Base-by-base conservation (phyloP, 2,113 vertebrate species). In the Pluvianellus socialis region DNA sequence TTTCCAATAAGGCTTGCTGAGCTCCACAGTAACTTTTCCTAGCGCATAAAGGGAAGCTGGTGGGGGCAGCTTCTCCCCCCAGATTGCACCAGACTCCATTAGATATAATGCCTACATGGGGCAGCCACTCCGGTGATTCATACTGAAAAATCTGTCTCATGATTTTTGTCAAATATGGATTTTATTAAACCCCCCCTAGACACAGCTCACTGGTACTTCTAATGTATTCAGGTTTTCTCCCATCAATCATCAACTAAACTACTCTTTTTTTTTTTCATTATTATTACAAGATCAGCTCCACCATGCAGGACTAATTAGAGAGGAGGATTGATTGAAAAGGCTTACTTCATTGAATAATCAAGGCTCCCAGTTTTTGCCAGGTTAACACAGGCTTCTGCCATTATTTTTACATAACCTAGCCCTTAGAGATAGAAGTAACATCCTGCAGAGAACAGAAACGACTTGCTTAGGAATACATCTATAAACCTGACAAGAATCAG, bases 401-500 rank as follows among this genome's bases (percentile, higher is more conserved):
- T 92, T 94, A 86, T 92, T 97, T 97, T 97, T 96, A 97, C 84
- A 96, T 97, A 97, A 93, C 74, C 42, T 61, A 88, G 88, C 79
- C 92, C 80, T 95, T 70, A 92, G 93, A 95, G 92, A 91, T 45
- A 94, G 96, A 96, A 96, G 82, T 68, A 94, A 89, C 97, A 97
- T 94, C 97, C 96, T 96, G 94, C 96, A 95, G 96, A 97, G 93
- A 96, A 90, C 81, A 96, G 96, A 94, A 97, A 97, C 22, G 0
- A 94, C 95, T 97, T 97, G 92, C 96, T 94, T 97, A 92, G 88
- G 87, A 97, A 97, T 94, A 93, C 94, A 97, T 97, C 97, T 92
- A 97, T 97, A 97, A 98, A 96, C 93, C 90, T 98, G 97, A 98
- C 94, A 96, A 93, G 96, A 96, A 97, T 97, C 92, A 96, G 97